Percentiles rank a stretch among this genome's conserved stretches.
phyloP scores from a whole-genome alignment of 2,797 vertebrate genomes.

The Chromobotia macracanthus region DNA sequence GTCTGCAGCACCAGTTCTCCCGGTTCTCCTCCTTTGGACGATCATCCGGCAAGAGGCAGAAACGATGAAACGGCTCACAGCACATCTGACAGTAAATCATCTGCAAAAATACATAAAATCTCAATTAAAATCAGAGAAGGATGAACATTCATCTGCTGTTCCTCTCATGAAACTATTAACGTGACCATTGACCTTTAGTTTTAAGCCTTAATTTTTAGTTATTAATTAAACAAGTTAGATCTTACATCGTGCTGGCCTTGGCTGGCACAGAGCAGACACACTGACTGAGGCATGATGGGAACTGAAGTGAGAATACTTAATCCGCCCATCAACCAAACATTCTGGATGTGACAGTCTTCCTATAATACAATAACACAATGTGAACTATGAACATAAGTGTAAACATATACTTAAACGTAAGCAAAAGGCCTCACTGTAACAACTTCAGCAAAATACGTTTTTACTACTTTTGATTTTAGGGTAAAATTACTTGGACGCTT shows the following conservation, averaged over 20 bases:
- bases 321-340: constrained; percentile 93
- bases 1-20: constrained; percentile 89
- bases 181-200: not conserved
- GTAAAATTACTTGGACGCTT: too few species aligned
- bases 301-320: constrained; percentile 88
- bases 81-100: constrained; percentile 92
- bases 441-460: not conserved
- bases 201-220: not conserved
- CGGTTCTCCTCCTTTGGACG: constrained; percentile 83
- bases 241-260: constrained; percentile 82
- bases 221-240: not conserved
- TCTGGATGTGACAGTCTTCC: constrained; percentile 92
- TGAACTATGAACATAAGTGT: not conserved
- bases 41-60: constrained; percentile 86
- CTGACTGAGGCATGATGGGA: constrained; percentile 79
- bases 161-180: not conserved
- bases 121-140: not conserved
- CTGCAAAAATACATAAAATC: constrained; percentile 64
- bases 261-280: constrained; percentile 92
- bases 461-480: not conserved
- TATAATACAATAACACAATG: constrained; percentile 54
- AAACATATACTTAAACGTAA: too few species aligned
- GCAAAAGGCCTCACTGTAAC: not conserved
- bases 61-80: constrained; percentile 91
- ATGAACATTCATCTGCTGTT: not conserved